These are phyloP conservation scores for Gymnocephalus cernua DNA, from an alignment of 2,113 vertebrate species.

Conservation along the genomic window DNA sequence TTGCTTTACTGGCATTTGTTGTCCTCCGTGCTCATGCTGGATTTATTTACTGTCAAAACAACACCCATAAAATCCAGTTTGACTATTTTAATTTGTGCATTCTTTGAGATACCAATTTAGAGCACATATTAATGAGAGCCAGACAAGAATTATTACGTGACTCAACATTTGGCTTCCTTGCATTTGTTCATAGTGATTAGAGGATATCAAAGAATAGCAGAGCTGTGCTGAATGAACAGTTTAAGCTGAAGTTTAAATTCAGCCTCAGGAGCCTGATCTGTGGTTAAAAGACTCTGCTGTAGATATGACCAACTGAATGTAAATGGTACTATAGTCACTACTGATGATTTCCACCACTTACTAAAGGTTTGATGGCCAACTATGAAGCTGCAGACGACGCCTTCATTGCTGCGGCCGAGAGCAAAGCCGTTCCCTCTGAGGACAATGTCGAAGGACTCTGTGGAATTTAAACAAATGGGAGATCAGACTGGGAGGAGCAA, in stretches of 20 bases:
- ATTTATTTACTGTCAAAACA: neutral
- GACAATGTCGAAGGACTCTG: conserved; percentile 94
- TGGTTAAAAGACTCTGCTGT: neutral
- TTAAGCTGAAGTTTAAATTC: neutral
- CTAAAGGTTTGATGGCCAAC: conserved; percentile 86
- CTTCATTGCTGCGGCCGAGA: conserved; percentile 78
- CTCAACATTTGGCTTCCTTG: neutral
- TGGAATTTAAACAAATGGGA: conserved; percentile 64
- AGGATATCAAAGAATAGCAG: neutral
- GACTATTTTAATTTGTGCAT: neutral
- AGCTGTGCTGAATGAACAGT: neutral
- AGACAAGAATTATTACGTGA: neutral
- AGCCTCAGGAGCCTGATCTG: neutral
- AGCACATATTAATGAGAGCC: neutral
- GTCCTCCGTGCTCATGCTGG: neutral
- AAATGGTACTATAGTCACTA: no score
- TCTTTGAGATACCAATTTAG: neutral
- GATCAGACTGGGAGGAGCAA: neutral
- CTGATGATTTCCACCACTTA: conserved; percentile 78
- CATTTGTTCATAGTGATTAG: neutral
- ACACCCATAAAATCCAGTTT: neutral
- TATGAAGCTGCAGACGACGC: conserved; percentile 87
- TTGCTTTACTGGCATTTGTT: neutral
- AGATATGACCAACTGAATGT: neutral
- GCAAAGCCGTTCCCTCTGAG: conserved; percentile 90